Base-by-base conservation (phyloP, 2,888 invertebrate species). In the Epirrhoe tristata region DNA sequence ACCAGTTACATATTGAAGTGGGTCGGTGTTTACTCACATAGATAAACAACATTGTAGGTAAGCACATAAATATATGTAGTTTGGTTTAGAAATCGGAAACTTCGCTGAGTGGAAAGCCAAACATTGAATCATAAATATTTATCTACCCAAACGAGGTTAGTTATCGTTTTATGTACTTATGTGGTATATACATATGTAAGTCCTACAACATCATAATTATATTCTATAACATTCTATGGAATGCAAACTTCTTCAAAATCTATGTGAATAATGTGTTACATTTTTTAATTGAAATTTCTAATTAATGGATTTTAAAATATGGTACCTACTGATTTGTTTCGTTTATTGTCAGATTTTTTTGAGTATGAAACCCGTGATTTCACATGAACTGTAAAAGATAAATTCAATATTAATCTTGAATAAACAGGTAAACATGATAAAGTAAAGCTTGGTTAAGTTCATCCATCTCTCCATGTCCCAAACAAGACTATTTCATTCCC, bases 61-160 rank as follows among this genome's bases (percentile, higher is more conserved):
- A 58, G 12, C 10, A 36, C 8, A 10, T 36, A 36, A 7, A 36
- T 10, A 43, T 5, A 43, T 43, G 43, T 43, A 52, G 24, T 52
- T 51, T 58, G 58, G 60, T 60, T 57, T 57, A 52, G 50, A 57
- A 57, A 63, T 63, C 51, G 39, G 43, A 53, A 63, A 63, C 58
- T 58, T 16, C 53, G 52, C 57, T 63, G 34, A 63, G 46, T 58
- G 46, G 63, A 57, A 63, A 54, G 17, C 48, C 58, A 58, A 63
- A 63, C 58, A 63, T 53, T 17, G 58, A 63, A 63, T 48, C 32
- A 48, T 53, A 52, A 58, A 14, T 52, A 54, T 58, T 16, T 52
- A 54, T 58, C 24, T 58, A 57, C 6, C 31, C 56, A 43, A 63
- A 63, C 56, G 56, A 34, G 34, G 24, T 48, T 17, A 63, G 56